Base-by-base conservation (phyloP, 2,797 vertebrate species). In the Epinephelus malabaricus region DNA sequence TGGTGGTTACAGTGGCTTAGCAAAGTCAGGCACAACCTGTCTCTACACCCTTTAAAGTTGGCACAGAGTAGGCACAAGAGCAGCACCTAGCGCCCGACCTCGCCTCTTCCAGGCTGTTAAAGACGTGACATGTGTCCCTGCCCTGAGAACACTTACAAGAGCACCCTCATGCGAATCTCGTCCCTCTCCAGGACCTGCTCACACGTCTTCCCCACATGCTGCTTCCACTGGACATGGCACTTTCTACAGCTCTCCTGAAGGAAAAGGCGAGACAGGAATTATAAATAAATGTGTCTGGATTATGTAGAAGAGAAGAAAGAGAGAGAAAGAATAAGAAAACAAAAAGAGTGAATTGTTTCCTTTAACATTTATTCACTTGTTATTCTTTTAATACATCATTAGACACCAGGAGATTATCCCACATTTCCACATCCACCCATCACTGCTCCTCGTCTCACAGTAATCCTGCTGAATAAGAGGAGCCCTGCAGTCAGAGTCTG, bases 201-300 rank as follows among this genome's bases (percentile, higher is more conserved):
- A 0, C 98, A 99, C 43, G 97, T 98, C 93, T 99, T 97, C 80
- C 97, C 97, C 46, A 95, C 95, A 73, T 99, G 98, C 79, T 97
- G 97, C 91, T 99, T 99, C 98, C 98, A 99, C 86, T 97, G 95
- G 82, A 98, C 97, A 71, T 98, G 97, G 89, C 98, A 99, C 89
- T 98, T 99, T 65, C 98, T 95, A 81, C 98, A 99, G 0, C 97
- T 98, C 94, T 99, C 98, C 98, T 99, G 79, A 34, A 75, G 64
- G 66, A n/a, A 69, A 2, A 56, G 51, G 79, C 2, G 11, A 73
- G 50, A 73, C 1, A 19, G 13, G 34, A 19, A 19, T 19, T 9
- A 50, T 40, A n/a, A 3, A 13, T 6, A 18, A 2, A 5, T 3
- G 23, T 14, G 50, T 25, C 11, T 12, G 19, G 27, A 38, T n/a